Evolutionary conservation across 2,888 invertebrate species (phyloP).

Genomic region (Carpatolechia fugitivella): DNA sequence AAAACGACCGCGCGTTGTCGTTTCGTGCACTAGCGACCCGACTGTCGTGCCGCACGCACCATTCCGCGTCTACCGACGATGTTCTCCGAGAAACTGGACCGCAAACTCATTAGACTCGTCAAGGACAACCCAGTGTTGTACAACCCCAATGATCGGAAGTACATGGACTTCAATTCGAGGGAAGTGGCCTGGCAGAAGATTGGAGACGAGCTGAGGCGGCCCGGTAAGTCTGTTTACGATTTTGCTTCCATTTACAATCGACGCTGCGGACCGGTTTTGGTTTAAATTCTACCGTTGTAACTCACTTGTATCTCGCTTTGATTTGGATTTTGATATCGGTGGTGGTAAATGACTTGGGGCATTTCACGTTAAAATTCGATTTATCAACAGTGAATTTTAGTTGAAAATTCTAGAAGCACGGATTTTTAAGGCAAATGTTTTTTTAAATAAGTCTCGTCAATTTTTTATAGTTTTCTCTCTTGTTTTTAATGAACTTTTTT

Average conservation of each 20-base stretch:
- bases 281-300: conserved; percentile 13
- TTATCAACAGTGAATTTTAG: neutral
- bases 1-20: neutral
- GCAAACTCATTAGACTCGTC: conserved; percentile 55
- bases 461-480: no score
- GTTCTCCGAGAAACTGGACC: conserved; percentile 32
- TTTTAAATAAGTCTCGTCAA: no score
- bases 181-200: conserved; percentile 73
- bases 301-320: conserved; percentile 14
- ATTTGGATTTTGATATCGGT: neutral
- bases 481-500: no score
- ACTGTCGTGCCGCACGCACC: neutral
- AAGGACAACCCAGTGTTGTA: conserved; percentile 57
- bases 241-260: conserved; percentile 36
- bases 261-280: conserved; percentile 25
- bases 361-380: neutral
- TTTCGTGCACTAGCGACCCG: neutral
- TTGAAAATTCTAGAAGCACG: no score
- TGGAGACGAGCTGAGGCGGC: conserved; percentile 60
- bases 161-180: conserved; percentile 66
- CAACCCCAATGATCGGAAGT: conserved; percentile 55
- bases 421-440: no score
- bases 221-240: conserved; percentile 47
- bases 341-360: neutral
- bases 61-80: neutral